phyloP scores from a whole-genome alignment of 2,888 invertebrate genomes.

The Hypomecis atomaria region DNA sequence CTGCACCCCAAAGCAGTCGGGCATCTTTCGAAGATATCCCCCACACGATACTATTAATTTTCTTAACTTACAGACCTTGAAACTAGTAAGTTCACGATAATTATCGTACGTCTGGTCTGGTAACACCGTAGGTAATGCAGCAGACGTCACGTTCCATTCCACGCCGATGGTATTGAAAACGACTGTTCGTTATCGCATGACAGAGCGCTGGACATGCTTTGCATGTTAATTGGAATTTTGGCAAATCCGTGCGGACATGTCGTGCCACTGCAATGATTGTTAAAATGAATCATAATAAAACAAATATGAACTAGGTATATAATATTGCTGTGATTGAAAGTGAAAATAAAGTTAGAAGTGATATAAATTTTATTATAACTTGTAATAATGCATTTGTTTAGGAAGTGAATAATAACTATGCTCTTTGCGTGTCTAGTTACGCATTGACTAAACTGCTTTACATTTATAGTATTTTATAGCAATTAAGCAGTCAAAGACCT shows the following conservation, averaged over 20 bases:
- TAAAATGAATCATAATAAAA: background rate
- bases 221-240: constrained; percentile 34
- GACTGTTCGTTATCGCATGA: constrained; percentile 38
- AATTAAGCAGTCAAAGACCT: constrained; percentile 23
- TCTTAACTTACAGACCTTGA: no score
- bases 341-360: constrained; percentile 5
- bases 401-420: no score
- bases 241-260: constrained; percentile 19
- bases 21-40: no score
- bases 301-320: background rate
- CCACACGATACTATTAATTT: no score
- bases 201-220: constrained; percentile 30
- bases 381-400: no score
- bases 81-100: no score
- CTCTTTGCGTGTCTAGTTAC: background rate
- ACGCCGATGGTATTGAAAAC: constrained; percentile 53
- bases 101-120: no score
- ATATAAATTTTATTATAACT: background rate
- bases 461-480: background rate
- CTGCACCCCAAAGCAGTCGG: no score
- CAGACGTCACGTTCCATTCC: constrained; percentile 50
- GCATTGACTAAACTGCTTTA: background rate
- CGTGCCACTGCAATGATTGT: background rate
- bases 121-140: constrained; percentile 12
- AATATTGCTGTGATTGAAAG: background rate